A percentile compares a stretch with the other conserved stretches of the same genome.
Conservation (phyloP, 2,888 invertebrate species). For the Danaus chrysippus region DNA sequence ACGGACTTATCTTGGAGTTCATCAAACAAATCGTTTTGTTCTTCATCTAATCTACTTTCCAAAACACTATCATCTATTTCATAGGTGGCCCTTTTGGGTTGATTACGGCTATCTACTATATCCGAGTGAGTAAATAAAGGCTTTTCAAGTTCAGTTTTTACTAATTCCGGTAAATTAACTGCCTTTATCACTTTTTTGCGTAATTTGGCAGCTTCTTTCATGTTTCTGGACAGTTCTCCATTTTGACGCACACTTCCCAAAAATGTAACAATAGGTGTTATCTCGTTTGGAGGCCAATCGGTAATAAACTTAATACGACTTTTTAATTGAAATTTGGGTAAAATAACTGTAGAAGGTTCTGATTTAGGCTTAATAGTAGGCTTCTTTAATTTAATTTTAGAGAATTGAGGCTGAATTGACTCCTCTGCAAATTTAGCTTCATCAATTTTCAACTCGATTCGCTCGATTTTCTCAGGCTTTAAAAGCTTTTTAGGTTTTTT, state of each 20-base stretch:
- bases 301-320: constrained; percentile 81
- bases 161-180: constrained; percentile 76
- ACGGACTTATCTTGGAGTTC: background rate
- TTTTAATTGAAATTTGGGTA: constrained; percentile 85
- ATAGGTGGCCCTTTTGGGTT: constrained; percentile 34
- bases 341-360: constrained; percentile 54
- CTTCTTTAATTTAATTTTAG: constrained; percentile 85
- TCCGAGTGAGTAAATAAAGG: constrained; percentile 75
- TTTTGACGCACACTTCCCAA: constrained; percentile 80
- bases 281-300: constrained; percentile 81
- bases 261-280: constrained; percentile 70
- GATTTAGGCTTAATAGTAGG: constrained; percentile 70
- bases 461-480: constrained; percentile 79
- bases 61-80: constrained; percentile 8
- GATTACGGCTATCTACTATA: constrained; percentile 52
- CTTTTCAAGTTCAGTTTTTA: constrained; percentile 78
- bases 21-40: background rate
- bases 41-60: background rate
- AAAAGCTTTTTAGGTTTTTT: constrained; percentile 42
- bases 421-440: constrained; percentile 82
- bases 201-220: constrained; percentile 83
- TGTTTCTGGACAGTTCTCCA: constrained; percentile 84
- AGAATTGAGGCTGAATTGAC: constrained; percentile 80
- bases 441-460: constrained; percentile 77
- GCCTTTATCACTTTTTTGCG: constrained; percentile 80